Conservation (phyloP, 1,140 invertebrate genomes). For the Drosophila carrolli region DNA sequence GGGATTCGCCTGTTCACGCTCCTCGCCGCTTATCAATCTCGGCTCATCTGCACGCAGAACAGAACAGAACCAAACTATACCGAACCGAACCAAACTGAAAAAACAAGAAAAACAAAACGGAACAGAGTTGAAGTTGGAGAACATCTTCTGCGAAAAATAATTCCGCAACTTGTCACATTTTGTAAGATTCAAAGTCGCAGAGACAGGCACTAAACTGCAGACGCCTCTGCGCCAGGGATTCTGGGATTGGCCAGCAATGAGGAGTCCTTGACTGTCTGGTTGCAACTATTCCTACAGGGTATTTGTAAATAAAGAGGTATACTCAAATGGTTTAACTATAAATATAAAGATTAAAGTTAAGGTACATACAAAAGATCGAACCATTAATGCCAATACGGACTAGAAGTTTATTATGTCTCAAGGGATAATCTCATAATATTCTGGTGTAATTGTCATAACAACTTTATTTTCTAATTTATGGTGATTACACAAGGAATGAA, state of each 20-base stretch:
- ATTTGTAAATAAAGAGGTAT: not conserved
- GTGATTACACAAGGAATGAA: too few species aligned
- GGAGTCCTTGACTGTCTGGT: constrained; percentile 61
- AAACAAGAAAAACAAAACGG: constrained; percentile 5
- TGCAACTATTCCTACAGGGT: constrained; percentile 8
- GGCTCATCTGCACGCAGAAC: constrained; percentile 74
- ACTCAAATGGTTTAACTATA: not conserved
- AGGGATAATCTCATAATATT: too few species aligned
- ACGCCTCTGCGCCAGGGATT: constrained; percentile 68
- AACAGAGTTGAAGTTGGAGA: constrained; percentile 19
- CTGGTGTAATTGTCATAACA: too few species aligned
- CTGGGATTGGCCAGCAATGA: constrained; percentile 28
- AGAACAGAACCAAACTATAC: constrained; percentile 9
- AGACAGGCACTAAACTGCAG: constrained; percentile 42
- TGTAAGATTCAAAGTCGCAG: constrained; percentile 57
- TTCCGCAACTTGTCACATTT: constrained; percentile 81
- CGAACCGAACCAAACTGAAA: not conserved
- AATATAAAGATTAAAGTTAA: too few species aligned
- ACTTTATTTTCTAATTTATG: too few species aligned
- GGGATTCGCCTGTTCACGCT: not conserved
- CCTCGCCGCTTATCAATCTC: constrained; percentile 74
- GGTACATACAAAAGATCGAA: too few species aligned
- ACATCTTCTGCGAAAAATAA: constrained; percentile 82
- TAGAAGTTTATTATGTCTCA: too few species aligned
- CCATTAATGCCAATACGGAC: too few species aligned